Evolutionary conservation across 2,797 vertebrate species (phyloP), one percentile per base, ranked within the genome.

Genomic region (Eutrigla gurnardus): DNA sequence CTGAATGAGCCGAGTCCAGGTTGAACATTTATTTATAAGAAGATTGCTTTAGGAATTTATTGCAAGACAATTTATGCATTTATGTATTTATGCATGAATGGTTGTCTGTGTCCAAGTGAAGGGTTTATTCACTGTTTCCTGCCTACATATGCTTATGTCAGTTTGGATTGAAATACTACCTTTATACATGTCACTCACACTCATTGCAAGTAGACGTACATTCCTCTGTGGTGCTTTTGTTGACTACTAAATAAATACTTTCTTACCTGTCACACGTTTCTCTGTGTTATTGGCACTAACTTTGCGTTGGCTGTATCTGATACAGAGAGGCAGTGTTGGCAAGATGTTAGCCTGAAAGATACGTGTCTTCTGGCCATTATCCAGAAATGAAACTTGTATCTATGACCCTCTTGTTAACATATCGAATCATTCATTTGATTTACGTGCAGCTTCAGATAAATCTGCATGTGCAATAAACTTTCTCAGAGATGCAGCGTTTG

Each of bases 51-150:
- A 36, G 43, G n/a, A 68, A 82, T 75, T 46, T 52, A 47, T 46
- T 65, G 18, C 37, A 43, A 37, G 58, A 75, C 78, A 84, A 81
- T 87, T 84, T 65, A 85, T 86, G 55, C 43, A 83, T 82, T 83
- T 79, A 84, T 83, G 76, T 14, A 84, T 89, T 72, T 79, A 89
- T 91, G 78, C 80, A 86, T 84, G 58, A 50, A 72, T 73, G 32
- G 7, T 47, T 78, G 69, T 82, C 45, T 68, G 58, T 52, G 39
- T 73, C 58, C 18, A 50, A 76, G 55, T 18, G 15, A 52, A 53
- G 50, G 73, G 7, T 65, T 81, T 67, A 70, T 85, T 86, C 70
- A 37, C 49, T 70, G 43, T 67, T 72, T 46, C 78, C 73, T 80
- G 74, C 66, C 73, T 73, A 42, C 14, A 73, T 73, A 83, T 75